Evolutionary conservation across 1,140 invertebrate genomes (phyloP).

Genomic region (Leptoteleia sp.): DNA sequence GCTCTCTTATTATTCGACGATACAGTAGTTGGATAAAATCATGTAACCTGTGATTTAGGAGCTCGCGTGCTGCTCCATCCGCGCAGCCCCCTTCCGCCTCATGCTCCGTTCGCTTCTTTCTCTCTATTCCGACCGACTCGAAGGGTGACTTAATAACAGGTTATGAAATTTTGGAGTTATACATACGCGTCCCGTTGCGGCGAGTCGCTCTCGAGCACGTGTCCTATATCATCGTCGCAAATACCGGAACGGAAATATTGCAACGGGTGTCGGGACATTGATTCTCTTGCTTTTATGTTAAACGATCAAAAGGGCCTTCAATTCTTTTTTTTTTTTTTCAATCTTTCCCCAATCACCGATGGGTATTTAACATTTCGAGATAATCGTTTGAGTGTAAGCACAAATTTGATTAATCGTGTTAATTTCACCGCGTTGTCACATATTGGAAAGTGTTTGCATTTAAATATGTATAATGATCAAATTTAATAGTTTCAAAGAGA

Average conservation of each 20-base stretch:
- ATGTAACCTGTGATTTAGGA: slow-evolving; percentile 73
- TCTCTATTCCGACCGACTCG: slow-evolving; percentile 25
- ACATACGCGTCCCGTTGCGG: slow-evolving; percentile 41
- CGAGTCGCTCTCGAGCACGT: slow-evolving; percentile 45
- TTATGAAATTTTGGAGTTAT: slow-evolving; percentile 71
- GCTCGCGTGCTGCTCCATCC: slow-evolving; percentile 48
- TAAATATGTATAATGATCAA: too few species aligned
- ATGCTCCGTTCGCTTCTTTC: slow-evolving; percentile 29
- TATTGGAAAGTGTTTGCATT: too few species aligned
- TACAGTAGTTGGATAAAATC: slow-evolving; percentile 63
- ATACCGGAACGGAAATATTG: slow-evolving; percentile 44
- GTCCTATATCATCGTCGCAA: slow-evolving; percentile 43
- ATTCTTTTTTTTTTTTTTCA: too few species aligned
- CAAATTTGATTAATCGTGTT: too few species aligned
- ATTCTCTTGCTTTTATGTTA: slow-evolving; percentile 8
- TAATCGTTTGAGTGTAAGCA: too few species aligned
- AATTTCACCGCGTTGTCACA: too few species aligned
- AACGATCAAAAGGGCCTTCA: slow-evolving; percentile 4
- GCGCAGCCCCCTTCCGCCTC: slow-evolving; percentile 13
- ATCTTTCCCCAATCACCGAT: too few species aligned
- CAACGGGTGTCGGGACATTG: slow-evolving; percentile 4
- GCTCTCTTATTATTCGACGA: slow-evolving; percentile 69
- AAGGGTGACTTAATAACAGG: slow-evolving; percentile 73
- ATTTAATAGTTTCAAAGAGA: too few species aligned
- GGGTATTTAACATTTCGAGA: too few species aligned